Evolutionary conservation across 2,113 vertebrate species (phyloP).

Genomic region (Gadus chalcogrammus): DNA sequence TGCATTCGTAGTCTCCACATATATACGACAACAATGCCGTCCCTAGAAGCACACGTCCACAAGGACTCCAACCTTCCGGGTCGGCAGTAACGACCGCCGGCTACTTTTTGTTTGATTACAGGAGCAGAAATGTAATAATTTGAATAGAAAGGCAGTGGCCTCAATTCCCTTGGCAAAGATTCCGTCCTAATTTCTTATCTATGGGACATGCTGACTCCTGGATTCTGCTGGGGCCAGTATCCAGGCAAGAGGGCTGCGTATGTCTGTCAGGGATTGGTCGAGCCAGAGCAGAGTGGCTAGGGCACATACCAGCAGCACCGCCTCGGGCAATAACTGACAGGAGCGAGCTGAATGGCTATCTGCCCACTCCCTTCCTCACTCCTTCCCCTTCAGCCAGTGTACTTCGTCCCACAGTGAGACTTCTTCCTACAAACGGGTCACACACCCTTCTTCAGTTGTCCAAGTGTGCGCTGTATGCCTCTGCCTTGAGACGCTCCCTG

Average conservation of each 20-base stretch:
- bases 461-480: slow-evolving; percentile 36
- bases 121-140: too few species aligned
- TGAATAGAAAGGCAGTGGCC: too few species aligned
- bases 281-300: slow-evolving; percentile 63
- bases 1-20: too few species aligned
- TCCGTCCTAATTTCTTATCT: slow-evolving; percentile 70
- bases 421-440: slow-evolving; percentile 8
- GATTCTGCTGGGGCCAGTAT: slow-evolving; percentile 62
- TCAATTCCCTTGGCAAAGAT: neutral
- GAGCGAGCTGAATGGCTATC: slow-evolving; percentile 25
- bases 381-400: slow-evolving; percentile 25
- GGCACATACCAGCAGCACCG: slow-evolving; percentile 67
- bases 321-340: slow-evolving; percentile 61
- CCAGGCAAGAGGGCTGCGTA: slow-evolving; percentile 59
- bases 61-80: too few species aligned
- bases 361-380: slow-evolving; percentile 35
- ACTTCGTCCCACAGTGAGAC: slow-evolving; percentile 30
- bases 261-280: slow-evolving; percentile 66
- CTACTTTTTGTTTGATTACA: too few species aligned
- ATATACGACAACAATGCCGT: too few species aligned
- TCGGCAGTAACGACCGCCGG: too few species aligned
- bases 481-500: slow-evolving; percentile 51
- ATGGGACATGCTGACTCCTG: slow-evolving; percentile 59
- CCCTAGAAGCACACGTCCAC: too few species aligned
- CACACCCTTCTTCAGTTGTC: slow-evolving; percentile 10